Conservation (phyloP, 1,140 invertebrate species). For the Acromyrmex charruanus region DNA sequence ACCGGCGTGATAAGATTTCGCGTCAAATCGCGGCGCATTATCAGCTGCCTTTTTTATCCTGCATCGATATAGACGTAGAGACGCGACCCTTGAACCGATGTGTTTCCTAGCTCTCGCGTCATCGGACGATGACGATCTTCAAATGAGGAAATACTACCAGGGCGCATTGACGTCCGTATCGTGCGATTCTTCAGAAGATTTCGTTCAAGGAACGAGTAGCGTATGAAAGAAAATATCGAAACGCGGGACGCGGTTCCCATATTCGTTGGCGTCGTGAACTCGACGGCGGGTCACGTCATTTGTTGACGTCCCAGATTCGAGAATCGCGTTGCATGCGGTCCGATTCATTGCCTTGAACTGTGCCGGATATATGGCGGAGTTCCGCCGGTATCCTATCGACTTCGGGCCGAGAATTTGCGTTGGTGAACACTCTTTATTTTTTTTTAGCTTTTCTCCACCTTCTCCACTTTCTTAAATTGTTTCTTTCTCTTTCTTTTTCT, state of each 20-base stretch:
- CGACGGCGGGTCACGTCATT: constrained; percentile 15
- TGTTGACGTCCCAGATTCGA: constrained; percentile 20
- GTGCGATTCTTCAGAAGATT: background rate
- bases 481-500: background rate
- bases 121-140: background rate
- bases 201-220: background rate
- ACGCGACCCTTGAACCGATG: constrained; percentile 38
- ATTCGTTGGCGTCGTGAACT: background rate
- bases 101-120: no score
- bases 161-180: background rate
- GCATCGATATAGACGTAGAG: constrained; percentile 1
- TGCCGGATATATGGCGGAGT: constrained; percentile 1
- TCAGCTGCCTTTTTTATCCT: constrained; percentile 36
- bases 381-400: constrained; percentile 2
- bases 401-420: background rate
- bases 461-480: background rate
- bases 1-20: background rate
- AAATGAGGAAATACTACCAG: background rate
- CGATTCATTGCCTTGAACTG: background rate
- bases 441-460: background rate
- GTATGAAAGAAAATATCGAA: background rate
- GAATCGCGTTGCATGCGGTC: constrained; percentile 28
- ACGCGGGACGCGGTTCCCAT: constrained; percentile 9
- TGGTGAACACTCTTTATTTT: background rate
- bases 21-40: background rate